Conservation (phyloP, 1,140 invertebrate genomes). For the Gryllus bimaculatus region DNA sequence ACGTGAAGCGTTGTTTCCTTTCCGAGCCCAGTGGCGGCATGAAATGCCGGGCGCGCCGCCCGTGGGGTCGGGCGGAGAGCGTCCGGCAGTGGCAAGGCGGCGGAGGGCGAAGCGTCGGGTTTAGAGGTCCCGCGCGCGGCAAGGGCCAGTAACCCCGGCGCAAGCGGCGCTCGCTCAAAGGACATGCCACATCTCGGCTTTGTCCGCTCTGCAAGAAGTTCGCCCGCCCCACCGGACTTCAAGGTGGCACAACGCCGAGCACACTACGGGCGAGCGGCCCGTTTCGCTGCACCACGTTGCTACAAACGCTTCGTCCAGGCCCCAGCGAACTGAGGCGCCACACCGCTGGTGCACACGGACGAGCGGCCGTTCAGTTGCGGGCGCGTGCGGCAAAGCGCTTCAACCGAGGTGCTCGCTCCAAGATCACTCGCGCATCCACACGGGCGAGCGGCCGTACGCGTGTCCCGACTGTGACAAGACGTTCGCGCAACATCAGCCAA, state of each 20-base stretch:
- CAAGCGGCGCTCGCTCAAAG: too few relatives aligned
- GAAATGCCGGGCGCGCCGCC: too few relatives aligned
- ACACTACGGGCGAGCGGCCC: conserved; percentile 9
- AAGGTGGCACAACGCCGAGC: conserved; percentile 6
- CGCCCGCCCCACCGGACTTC: neutral
- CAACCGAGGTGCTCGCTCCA: neutral
- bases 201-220: neutral
- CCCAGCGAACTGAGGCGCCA: neutral
- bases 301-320: neutral
- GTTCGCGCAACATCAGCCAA: too few relatives aligned
- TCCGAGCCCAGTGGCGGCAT: too few relatives aligned
- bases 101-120: too few relatives aligned
- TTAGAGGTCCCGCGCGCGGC: too few relatives aligned
- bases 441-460: neutral
- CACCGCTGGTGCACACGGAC: neutral
- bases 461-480: too few relatives aligned
- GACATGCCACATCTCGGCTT: too few relatives aligned
- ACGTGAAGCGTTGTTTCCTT: too few relatives aligned
- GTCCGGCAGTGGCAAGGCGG: too few relatives aligned
- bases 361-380: neutral
- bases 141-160: too few relatives aligned
- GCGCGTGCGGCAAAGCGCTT: conserved; percentile 7
- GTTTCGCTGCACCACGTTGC: neutral
- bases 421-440: conserved; percentile 7
- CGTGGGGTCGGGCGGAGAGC: too few relatives aligned